Conservation (phyloP, 1,140 invertebrate species). For the Bombus sylvicola region DNA sequence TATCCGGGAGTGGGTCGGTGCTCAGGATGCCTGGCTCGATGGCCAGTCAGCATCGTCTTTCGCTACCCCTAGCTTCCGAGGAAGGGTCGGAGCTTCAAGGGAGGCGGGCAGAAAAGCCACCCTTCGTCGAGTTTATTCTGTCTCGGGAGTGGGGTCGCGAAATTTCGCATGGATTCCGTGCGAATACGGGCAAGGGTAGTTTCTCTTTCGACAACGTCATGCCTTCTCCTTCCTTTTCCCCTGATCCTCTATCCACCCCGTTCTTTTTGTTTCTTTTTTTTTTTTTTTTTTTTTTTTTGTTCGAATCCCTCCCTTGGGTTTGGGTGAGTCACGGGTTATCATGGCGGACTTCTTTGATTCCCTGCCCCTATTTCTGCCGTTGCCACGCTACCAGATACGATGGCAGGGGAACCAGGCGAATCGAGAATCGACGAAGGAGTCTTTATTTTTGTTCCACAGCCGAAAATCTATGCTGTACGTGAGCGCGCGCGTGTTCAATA, state of each 20-base stretch:
- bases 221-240: slow-evolving; percentile 15
- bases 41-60: slow-evolving; percentile 66
- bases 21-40: slow-evolving; percentile 39
- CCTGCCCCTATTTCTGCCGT: slow-evolving; percentile 18
- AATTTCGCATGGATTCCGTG: slow-evolving; percentile 46
- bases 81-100: slow-evolving; percentile 55
- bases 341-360: slow-evolving; percentile 46
- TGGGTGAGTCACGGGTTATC: slow-evolving; percentile 41
- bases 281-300: not conserved
- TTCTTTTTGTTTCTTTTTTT: too few relatives aligned
- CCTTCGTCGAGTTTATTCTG: slow-evolving; percentile 24
- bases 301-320: slow-evolving; percentile 37
- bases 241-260: not conserved
- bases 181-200: slow-evolving; percentile 27
- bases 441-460: slow-evolving; percentile 33
- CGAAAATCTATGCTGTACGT: not conserved
- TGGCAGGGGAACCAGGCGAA: slow-evolving; percentile 21
- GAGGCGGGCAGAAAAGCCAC: slow-evolving; percentile 52
- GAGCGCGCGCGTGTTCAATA: not conserved
- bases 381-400: slow-evolving; percentile 33
- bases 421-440: slow-evolving; percentile 27
- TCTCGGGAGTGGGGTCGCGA: slow-evolving; percentile 24
- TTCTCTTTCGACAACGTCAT: slow-evolving; percentile 28
- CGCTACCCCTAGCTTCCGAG: slow-evolving; percentile 7
- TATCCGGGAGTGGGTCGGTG: slow-evolving; percentile 41